Evolutionary conservation across 2,797 vertebrate genomes (phyloP).

Genomic region (Dermochelys coriacea): DNA sequence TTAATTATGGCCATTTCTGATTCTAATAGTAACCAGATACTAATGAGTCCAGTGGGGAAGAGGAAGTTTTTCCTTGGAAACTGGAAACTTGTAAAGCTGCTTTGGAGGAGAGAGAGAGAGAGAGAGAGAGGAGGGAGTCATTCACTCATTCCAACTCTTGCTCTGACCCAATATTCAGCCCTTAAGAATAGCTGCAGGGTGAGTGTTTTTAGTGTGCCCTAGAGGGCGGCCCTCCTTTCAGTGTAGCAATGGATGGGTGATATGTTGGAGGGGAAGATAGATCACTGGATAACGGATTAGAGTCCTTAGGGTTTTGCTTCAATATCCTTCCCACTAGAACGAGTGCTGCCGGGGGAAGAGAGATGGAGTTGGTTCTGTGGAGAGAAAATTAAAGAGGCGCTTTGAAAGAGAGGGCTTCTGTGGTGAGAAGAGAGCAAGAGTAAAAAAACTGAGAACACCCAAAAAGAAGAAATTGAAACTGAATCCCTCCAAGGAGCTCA

Average conservation of each 20-base stretch:
- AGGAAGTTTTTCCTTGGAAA: background rate
- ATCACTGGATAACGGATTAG: background rate
- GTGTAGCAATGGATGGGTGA: background rate
- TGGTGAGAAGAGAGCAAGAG: constrained; percentile 77
- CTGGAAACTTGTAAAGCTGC: background rate
- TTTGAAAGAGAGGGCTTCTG: constrained; percentile 86
- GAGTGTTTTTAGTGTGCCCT: background rate
- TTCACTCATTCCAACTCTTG: background rate
- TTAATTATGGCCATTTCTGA: background rate
- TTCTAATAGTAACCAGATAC: background rate
- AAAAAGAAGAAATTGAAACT: constrained; percentile 90
- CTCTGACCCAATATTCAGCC: background rate
- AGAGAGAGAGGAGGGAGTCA: background rate
- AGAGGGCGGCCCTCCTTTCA: background rate
- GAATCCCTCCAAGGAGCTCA: constrained; percentile 83
- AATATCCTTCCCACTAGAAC: constrained; percentile 76
- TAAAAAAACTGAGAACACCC: constrained; percentile 86
- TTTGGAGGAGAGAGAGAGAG: background rate
- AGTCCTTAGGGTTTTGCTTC: background rate
- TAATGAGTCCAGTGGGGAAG: background rate
- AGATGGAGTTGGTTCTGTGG: constrained; percentile 81
- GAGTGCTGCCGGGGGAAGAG: constrained; percentile 84
- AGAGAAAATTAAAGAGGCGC: constrained; percentile 91
- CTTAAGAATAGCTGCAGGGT: background rate
- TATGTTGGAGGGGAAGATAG: background rate